Percentiles rank a stretch among this genome's conserved stretches.
These are phyloP conservation scores for Echinops telfairi DNA, from an alignment of 2,113 vertebrate species.

Conservation along the genomic window DNA sequence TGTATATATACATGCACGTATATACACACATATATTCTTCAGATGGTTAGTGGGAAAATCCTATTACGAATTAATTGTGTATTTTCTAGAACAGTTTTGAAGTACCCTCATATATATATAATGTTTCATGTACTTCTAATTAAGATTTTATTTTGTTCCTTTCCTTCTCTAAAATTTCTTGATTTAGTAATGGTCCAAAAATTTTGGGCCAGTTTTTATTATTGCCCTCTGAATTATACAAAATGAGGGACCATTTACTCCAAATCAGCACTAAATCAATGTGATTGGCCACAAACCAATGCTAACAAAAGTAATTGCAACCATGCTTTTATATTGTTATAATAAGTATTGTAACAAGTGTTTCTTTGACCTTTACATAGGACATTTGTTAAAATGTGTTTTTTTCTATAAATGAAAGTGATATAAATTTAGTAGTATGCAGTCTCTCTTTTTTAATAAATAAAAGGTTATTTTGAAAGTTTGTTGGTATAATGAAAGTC, in stretches of 20 bases:
- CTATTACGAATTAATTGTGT: no score
- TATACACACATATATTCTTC: no score
- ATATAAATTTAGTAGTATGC: constrained; percentile 21
- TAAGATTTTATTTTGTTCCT: background rate
- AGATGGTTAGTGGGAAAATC: no score
- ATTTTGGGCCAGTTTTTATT: constrained; percentile 7
- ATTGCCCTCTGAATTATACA: background rate
- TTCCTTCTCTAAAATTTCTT: background rate
- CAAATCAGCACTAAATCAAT: constrained; percentile 42
- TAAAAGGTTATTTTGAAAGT: no score
- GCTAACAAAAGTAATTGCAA: constrained; percentile 58
- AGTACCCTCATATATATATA: no score
- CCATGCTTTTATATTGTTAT: background rate
- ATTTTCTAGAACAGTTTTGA: no score
- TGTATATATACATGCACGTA: background rate
- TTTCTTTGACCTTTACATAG: background rate
- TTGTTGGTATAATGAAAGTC: no score
- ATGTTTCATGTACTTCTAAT: background rate
- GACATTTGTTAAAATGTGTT: constrained; percentile 40
- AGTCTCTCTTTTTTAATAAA: no score
- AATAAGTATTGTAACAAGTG: background rate
- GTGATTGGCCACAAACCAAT: background rate
- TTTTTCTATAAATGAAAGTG: constrained; percentile 6
- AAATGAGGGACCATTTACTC: constrained; percentile 28
- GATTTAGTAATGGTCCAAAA: background rate